phyloP scores from a whole-genome alignment of 1,140 invertebrate genomes.

The Drosophila ananassae region DNA sequence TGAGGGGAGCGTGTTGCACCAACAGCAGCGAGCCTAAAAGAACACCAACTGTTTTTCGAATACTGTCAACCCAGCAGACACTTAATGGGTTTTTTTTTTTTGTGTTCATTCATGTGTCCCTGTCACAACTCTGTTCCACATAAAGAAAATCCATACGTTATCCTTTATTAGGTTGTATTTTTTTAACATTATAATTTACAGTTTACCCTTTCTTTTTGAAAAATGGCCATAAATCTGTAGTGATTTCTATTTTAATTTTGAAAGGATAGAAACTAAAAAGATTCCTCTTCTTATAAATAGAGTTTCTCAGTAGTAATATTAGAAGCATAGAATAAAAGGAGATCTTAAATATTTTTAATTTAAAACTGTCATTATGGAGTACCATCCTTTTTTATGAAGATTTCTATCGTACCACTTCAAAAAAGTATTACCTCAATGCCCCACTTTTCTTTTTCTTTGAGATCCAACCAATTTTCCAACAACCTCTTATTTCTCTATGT shows the following conservation, averaged over 20 bases:
- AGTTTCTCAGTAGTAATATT: no score
- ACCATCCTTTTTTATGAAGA: no score
- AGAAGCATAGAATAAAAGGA: no score
- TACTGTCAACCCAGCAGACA: conserved; percentile 76
- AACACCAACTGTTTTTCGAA: conserved; percentile 69
- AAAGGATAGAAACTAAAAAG: no score
- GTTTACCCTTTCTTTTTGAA: background rate
- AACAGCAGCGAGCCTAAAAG: conserved; percentile 13
- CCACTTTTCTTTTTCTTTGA: no score
- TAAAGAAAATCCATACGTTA: conserved; percentile 1
- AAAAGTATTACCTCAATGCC: no score
- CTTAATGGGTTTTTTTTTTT: conserved; percentile 73
- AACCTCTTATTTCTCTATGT: background rate
- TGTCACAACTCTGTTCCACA: conserved; percentile 16
- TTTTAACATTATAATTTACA: background rate
- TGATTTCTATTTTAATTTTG: no score
- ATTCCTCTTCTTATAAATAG: no score
- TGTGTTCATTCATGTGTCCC: conserved; percentile 43
- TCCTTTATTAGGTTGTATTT: background rate
- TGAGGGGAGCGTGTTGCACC: conserved; percentile 1
- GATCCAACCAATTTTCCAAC: background rate
- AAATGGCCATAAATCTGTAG: no score
- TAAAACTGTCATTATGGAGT: no score
- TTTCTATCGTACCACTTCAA: no score
- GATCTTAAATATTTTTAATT: no score